These are phyloP conservation scores for Sebastolobus alascanus DNA, from an alignment of 2,797 vertebrate species.

Conservation along the genomic window DNA sequence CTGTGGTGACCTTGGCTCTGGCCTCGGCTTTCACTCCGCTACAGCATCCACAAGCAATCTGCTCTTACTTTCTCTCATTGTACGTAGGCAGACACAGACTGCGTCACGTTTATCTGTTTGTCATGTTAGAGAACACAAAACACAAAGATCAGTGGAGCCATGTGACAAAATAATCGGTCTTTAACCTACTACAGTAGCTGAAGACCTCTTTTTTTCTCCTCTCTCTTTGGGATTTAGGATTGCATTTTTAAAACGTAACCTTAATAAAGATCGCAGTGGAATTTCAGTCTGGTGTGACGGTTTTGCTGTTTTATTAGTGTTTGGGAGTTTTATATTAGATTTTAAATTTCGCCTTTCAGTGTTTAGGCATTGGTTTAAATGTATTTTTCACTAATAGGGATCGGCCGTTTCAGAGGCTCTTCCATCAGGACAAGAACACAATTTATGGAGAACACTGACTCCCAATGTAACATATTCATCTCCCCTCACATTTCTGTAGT, in stretches of 20 bases:
- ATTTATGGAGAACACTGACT: not conserved
- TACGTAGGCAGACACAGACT: not conserved
- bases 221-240: not conserved
- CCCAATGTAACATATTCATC: not conserved
- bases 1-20: constrained; percentile 10
- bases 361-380: not conserved
- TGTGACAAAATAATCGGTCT: not conserved
- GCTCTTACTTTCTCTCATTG: not conserved
- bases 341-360: not conserved
- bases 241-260: not conserved
- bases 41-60: not conserved
- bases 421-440: not conserved
- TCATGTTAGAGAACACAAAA: not conserved
- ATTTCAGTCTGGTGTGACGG: not conserved
- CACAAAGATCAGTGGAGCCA: not conserved
- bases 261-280: no score
- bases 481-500: not conserved
- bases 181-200: not conserved
- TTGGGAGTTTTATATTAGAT: not conserved
- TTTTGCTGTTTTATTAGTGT: not conserved
- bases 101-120: constrained; percentile 11
- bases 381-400: not conserved
- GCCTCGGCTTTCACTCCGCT: constrained; percentile 14
- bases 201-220: not conserved
- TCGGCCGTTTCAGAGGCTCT: not conserved